These are phyloP conservation scores for Machimus atricapillus DNA, from an alignment of 2,888 invertebrate genomes.

Conservation along the genomic window DNA sequence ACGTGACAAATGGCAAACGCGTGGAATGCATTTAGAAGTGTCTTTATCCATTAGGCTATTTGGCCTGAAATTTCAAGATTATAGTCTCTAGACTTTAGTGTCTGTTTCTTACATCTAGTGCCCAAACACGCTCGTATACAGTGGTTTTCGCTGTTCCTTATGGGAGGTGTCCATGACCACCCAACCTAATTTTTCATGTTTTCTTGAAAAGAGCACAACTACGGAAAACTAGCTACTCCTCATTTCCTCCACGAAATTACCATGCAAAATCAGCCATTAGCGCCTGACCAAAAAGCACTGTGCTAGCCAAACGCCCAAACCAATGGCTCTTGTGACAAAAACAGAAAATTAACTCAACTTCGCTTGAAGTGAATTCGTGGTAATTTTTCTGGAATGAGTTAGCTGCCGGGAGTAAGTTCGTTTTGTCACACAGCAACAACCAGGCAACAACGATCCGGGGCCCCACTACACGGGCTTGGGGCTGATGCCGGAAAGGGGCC, in stretches of 20 bases:
- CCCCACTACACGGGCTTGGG: background rate
- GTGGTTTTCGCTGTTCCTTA: background rate
- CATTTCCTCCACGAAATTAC: background rate
- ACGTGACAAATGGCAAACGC: constrained; percentile 10
- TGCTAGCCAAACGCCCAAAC: background rate
- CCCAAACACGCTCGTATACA: background rate
- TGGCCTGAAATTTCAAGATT: background rate
- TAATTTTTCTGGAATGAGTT: background rate
- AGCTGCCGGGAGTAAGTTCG: background rate
- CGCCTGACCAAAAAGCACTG: background rate
- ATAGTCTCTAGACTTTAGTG: background rate
- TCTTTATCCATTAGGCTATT: background rate
- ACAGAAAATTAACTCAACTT: background rate
- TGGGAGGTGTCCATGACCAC: background rate
- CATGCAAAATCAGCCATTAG: background rate
- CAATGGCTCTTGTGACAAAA: background rate
- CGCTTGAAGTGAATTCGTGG: background rate
- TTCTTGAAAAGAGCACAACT: background rate
- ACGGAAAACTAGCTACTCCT: background rate
- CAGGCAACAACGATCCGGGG: background rate
- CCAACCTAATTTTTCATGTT: background rate
- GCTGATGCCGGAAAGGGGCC: background rate
- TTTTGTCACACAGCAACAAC: constrained; percentile 11
- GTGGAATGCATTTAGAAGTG: background rate
- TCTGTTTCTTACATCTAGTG: background rate